Conservation (phyloP, 53 echinoderm and acorn worm genomes). For the Mesocentrotus franciscanus region DNA sequence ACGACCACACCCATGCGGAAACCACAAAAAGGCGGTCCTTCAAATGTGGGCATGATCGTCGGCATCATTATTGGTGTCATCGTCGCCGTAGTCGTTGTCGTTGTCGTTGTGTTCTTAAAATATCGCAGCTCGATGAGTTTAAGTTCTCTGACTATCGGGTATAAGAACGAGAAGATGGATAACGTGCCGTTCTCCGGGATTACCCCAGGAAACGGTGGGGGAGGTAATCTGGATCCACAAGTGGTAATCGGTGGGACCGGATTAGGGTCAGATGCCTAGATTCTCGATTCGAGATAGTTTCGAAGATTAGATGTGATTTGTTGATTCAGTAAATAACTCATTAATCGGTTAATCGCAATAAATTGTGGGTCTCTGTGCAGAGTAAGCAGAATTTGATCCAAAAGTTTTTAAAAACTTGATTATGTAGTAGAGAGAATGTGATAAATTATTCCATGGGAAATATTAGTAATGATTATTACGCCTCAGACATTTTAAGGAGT, state of each 20-base stretch:
- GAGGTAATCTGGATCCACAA: neutral
- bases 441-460: no score
- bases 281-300: neutral
- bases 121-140: neutral
- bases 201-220: neutral
- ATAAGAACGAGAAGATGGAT: slow-evolving; percentile 36
- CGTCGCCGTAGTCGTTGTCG: neutral
- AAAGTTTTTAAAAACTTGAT: no score
- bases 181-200: neutral
- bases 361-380: no score
- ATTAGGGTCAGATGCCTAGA: neutral
- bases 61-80: slow-evolving; percentile 51
- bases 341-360: no score
- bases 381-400: no score
- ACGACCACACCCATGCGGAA: neutral
- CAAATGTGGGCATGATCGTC: slow-evolving; percentile 18
- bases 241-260: neutral
- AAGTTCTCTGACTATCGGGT: neutral
- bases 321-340: no score
- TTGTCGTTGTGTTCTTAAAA: neutral
- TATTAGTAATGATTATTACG: no score
- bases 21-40: neutral
- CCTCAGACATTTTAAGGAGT: no score
- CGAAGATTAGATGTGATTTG: no score
- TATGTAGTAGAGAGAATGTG: no score